Percentiles rank a stretch among this genome's conserved stretches.
These are phyloP conservation scores for Pseudonaja textilis DNA, from an alignment of 2,113 vertebrate species.

Conservation along the genomic window DNA sequence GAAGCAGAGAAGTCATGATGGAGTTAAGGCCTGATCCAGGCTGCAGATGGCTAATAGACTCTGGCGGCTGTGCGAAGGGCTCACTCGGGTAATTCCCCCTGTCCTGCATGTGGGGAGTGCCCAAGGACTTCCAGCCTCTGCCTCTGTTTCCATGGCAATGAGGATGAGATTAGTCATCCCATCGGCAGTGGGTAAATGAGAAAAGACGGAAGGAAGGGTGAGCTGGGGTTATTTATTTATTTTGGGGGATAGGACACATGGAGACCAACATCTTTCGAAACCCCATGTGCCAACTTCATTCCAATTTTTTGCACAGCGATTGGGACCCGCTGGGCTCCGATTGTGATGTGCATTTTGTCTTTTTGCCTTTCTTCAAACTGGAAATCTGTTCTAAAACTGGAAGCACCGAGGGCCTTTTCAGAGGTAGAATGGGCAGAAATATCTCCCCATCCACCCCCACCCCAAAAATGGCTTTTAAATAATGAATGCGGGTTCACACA, in stretches of 20 bases:
- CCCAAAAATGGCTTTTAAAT: background rate
- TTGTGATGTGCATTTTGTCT: background rate
- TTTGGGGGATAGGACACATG: conserved; percentile 30
- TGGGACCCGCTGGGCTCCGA: conserved; percentile 20
- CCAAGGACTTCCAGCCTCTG: conserved; percentile 76
- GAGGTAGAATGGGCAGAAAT: too few relatives aligned
- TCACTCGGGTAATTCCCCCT: conserved; percentile 56
- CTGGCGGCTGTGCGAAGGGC: conserved; percentile 44
- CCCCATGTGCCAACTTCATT: background rate
- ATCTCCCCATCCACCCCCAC: too few relatives aligned
- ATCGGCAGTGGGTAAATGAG: conserved; percentile 65
- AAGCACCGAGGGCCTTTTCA: background rate
- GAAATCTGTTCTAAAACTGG: background rate
- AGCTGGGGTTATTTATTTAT: background rate
- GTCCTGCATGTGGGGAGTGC: conserved; percentile 56
- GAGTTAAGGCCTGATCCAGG: conserved; percentile 20
- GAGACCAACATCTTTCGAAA: conserved; percentile 27
- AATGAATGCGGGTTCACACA: background rate
- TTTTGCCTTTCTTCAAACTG: background rate
- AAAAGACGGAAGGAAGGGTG: conserved; percentile 39
- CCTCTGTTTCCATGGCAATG: conserved; percentile 85
- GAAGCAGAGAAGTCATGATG: conserved; percentile 24
- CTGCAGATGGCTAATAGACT: conserved; percentile 18
- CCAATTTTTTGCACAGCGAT: conserved; percentile 23
- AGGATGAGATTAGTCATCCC: conserved; percentile 70